Percentiles rank a stretch among this genome's conserved stretches.
Evolutionary conservation across 2,888 invertebrate genomes (phyloP).

Genomic region (Sarcophaga carnaria): DNA sequence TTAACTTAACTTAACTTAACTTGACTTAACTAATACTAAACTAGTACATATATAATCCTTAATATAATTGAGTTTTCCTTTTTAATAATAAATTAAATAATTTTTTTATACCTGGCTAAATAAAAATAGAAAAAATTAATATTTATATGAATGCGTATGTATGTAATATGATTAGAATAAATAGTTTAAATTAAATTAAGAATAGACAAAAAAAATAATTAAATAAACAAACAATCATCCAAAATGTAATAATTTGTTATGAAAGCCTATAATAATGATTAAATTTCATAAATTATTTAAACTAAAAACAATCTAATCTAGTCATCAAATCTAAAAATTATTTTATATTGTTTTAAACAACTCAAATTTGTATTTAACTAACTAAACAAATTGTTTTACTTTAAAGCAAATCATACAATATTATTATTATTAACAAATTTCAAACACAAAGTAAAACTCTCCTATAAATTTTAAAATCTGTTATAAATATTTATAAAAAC

Average conservation of each 20-base stretch:
- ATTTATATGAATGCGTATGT: slow-evolving; percentile 30
- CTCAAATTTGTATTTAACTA: background rate
- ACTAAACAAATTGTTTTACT: background rate
- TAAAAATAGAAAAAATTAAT: slow-evolving; percentile 26
- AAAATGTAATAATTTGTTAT: slow-evolving; percentile 44
- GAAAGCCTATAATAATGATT: slow-evolving; percentile 22
- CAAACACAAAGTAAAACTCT: background rate
- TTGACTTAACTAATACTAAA: slow-evolving; percentile 22
- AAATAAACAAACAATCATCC: slow-evolving; percentile 46
- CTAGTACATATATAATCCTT: slow-evolving; percentile 22
- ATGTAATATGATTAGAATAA: slow-evolving; percentile 55
- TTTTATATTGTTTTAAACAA: background rate
- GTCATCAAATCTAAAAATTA: background rate
- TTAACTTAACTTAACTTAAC: slow-evolving; percentile 44
- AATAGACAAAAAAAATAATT: slow-evolving; percentile 39
- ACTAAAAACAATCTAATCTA: background rate
- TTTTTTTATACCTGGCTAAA: slow-evolving; percentile 67
- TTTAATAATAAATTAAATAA: slow-evolving; percentile 58
- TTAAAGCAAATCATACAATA: background rate
- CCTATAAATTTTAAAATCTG: slow-evolving; percentile 30
- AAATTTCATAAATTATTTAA: slow-evolving; percentile 20
- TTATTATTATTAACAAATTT: slow-evolving; percentile 28
- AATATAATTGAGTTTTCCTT: slow-evolving; percentile 29
- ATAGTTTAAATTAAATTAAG: slow-evolving; percentile 39
- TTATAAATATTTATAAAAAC: slow-evolving; percentile 41